A percentile compares a stretch with the other conserved stretches of the same genome.
phyloP scores from a whole-genome alignment of 2,888 invertebrate genomes.

The Cartodere bifasciata region DNA sequence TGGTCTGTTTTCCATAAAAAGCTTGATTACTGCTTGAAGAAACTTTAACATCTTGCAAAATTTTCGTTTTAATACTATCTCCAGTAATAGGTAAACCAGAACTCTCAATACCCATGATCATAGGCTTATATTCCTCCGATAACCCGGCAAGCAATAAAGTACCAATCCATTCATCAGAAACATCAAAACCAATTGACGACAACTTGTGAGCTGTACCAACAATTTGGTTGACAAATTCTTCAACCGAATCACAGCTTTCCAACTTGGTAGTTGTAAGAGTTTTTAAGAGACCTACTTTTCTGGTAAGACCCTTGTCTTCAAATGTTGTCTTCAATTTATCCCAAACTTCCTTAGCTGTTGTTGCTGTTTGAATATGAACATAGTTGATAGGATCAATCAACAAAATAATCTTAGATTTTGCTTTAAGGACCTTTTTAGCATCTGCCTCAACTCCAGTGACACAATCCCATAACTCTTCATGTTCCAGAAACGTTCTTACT shows the following conservation, averaged over 20 bases:
- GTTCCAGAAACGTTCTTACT: slow-evolving; percentile 13
- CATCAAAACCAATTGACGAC: slow-evolving; percentile 19
- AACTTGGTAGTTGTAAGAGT: slow-evolving; percentile 11
- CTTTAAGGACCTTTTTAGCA: slow-evolving; percentile 15
- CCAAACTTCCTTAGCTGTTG: slow-evolving; percentile 13
- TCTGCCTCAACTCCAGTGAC: slow-evolving; percentile 7
- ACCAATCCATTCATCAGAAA: slow-evolving; percentile 21
- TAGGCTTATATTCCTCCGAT: slow-evolving; percentile 16
- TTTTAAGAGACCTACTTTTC: slow-evolving; percentile 15
- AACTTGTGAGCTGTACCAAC: slow-evolving; percentile 15
- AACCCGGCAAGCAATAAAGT: slow-evolving; percentile 20
- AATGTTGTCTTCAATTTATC: slow-evolving; percentile 12
- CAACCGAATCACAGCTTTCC: slow-evolving; percentile 14
- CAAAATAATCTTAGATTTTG: slow-evolving; percentile 19
- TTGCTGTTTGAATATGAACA: slow-evolving; percentile 17
- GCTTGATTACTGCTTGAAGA: too few relatives aligned
- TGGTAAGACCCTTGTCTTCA: slow-evolving; percentile 16
- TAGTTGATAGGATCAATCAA: slow-evolving; percentile 18
- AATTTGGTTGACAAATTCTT: slow-evolving; percentile 14
- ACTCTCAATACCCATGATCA: slow-evolving; percentile 21
- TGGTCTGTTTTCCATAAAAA: too few relatives aligned
- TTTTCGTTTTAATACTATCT: slow-evolving; percentile 22
- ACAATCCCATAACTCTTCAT: slow-evolving; percentile 12
- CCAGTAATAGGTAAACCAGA: slow-evolving; percentile 18
- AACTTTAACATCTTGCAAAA: too few relatives aligned